Conservation (phyloP, 2,797 vertebrate genomes). For the Lerista edwardsae region DNA sequence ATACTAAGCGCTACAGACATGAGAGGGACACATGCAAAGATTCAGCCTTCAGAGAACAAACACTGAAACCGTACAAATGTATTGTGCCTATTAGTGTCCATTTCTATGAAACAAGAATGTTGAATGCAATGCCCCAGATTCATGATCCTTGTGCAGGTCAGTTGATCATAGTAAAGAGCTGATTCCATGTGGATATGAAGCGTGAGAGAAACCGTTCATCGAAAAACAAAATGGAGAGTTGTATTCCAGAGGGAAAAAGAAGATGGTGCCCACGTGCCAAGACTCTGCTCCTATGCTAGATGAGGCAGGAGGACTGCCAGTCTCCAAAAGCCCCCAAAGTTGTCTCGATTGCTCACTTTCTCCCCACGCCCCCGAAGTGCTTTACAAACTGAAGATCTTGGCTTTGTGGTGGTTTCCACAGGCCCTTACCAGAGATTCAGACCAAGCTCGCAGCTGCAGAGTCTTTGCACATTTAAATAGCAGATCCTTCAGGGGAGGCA, state of each 20-base stretch:
- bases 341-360: neutral
- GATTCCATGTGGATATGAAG: conserved; percentile 72
- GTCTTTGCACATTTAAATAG: conserved; percentile 64
- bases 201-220: conserved; percentile 69
- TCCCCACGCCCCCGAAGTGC: neutral
- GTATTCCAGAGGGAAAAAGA: conserved; percentile 48
- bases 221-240: conserved; percentile 72
- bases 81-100: conserved; percentile 69
- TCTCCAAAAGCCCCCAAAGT: conserved; percentile 43
- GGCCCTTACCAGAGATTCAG: conserved; percentile 50
- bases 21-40: conserved; percentile 34
- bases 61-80: conserved; percentile 46
- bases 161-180: conserved; percentile 67
- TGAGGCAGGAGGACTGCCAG: conserved; percentile 24
- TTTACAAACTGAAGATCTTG: conserved; percentile 56
- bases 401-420: conserved; percentile 45
- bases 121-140: conserved; percentile 65
- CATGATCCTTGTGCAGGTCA: conserved; percentile 68
- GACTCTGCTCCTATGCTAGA: conserved; percentile 31
- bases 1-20: conserved; percentile 3
- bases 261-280: conserved; percentile 18
- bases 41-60: conserved; percentile 74
- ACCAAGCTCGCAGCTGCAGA: conserved; percentile 51
- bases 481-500: conserved; percentile 59
- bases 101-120: conserved; percentile 70